Evolutionary conservation across 2,888 invertebrate species (phyloP).

Genomic region (Trimorus sp.): DNA sequence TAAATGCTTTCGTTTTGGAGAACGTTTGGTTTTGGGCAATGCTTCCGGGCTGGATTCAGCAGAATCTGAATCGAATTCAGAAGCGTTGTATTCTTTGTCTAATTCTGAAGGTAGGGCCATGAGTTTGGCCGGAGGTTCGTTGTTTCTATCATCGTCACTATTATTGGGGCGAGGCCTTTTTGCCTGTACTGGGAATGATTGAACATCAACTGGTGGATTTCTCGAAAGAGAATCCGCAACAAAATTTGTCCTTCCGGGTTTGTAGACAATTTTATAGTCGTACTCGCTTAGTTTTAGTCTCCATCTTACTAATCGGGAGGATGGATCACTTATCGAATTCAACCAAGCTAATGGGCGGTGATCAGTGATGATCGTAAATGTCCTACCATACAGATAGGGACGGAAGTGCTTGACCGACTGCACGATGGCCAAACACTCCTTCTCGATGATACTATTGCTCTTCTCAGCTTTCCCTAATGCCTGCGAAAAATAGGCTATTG

Average conservation of each 20-base stretch:
- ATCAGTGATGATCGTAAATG: constrained; percentile 39
- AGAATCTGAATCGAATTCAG: too few species aligned
- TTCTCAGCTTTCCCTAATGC: too few species aligned
- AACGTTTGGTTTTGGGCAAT: too few species aligned
- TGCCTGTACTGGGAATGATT: too few species aligned
- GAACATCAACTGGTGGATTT: neutral
- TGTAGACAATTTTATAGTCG: constrained; percentile 27
- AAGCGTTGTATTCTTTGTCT: too few species aligned
- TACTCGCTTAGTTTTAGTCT: constrained; percentile 22
- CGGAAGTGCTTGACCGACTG: too few species aligned
- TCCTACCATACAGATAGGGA: constrained; percentile 31
- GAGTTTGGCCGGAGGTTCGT: too few species aligned
- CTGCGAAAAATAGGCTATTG: too few species aligned
- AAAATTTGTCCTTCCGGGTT: constrained; percentile 20
- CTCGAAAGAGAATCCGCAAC: constrained; percentile 39
- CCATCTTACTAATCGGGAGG: constrained; percentile 27
- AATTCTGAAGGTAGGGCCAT: too few species aligned
- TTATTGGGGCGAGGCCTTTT: neutral
- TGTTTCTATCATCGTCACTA: neutral
- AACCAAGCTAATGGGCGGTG: constrained; percentile 40
- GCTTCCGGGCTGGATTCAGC: too few species aligned
- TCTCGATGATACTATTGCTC: too few species aligned
- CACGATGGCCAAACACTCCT: constrained; percentile 47
- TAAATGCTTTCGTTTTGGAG: too few species aligned
- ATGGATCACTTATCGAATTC: constrained; percentile 22